Evolutionary conservation across 1,140 invertebrate species (phyloP).

Genomic region (Philopotamus ludificatus): DNA sequence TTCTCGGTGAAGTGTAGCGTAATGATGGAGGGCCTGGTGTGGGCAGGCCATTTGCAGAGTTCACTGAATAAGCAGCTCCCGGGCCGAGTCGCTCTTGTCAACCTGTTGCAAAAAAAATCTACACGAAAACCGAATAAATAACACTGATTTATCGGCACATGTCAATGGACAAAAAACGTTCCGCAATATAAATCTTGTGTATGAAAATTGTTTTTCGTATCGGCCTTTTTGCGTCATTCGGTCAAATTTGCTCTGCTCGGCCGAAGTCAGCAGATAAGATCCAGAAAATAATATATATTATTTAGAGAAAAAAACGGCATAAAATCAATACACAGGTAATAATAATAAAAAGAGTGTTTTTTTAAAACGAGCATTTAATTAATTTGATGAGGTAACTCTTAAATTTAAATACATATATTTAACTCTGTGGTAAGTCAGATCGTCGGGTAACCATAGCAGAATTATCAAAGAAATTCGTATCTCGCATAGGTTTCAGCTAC

Average conservation of each 20-base stretch:
- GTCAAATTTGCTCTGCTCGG: background rate
- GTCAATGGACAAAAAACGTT: conserved; percentile 27
- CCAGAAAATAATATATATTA: too few relatives aligned
- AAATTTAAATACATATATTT: too few relatives aligned
- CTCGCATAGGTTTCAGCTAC: too few relatives aligned
- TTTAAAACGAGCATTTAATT: too few relatives aligned
- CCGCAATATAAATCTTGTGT: conserved; percentile 27
- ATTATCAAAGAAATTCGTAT: too few relatives aligned
- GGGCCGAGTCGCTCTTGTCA: conserved; percentile 14
- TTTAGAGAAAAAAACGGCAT: too few relatives aligned
- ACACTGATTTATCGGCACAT: conserved; percentile 24
- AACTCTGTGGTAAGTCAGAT: too few relatives aligned
- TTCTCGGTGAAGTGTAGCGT: conserved; percentile 7
- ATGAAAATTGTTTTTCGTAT: conserved; percentile 28
- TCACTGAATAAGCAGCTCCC: conserved; percentile 9
- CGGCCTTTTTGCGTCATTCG: background rate
- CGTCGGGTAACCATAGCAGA: too few relatives aligned
- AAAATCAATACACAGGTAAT: too few relatives aligned
- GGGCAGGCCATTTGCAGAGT: conserved; percentile 7
- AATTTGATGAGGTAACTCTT: too few relatives aligned
- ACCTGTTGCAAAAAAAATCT: conserved; percentile 17
- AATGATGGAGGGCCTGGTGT: conserved; percentile 11
- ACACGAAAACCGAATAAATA: conserved; percentile 20
- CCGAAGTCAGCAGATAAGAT: too few relatives aligned
- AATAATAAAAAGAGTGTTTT: too few relatives aligned